A percentile compares a stretch with the other conserved stretches of the same genome.
These are phyloP conservation scores for Mnemiopsis leidyi DNA, from an alignment of 37 sponge, comb jelly and placozoan species.

Conservation along the genomic window DNA sequence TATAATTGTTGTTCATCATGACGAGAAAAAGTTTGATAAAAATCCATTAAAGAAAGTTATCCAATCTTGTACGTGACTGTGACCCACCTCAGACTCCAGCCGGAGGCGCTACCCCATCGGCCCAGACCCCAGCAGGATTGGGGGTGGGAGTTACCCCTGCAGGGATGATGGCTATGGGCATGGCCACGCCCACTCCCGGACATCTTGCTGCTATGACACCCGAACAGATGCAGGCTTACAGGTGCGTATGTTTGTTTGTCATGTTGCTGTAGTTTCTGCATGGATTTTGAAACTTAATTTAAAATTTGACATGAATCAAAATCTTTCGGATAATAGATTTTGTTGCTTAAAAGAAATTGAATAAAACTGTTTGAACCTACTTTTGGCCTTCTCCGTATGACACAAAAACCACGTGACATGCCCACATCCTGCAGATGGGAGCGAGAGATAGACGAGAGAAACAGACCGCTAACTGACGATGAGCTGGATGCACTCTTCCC, in stretches of 20 bases:
- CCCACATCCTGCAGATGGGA: conserved; percentile 84
- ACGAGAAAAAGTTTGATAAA: no score
- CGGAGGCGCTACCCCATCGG: conserved; percentile 11
- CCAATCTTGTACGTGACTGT: no score
- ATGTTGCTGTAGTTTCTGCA: no score
- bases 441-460: conserved; percentile 89
- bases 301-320: no score
- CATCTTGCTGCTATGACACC: conserved; percentile 87
- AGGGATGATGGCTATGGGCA: conserved; percentile 79
- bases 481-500: conserved; percentile 95
- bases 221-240: conserved; percentile 90
- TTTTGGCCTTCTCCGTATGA: no score
- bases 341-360: no score
- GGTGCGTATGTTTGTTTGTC: no score
- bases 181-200: conserved; percentile 84
- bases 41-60: no score
- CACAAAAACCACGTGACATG: no score
- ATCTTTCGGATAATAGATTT: no score
- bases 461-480: conserved; percentile 86
- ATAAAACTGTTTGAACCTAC: no score
- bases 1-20: no score
- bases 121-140: not conserved
- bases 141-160: conserved; percentile 72
- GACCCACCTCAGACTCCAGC: conserved; percentile 22
- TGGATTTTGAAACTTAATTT: not conserved